Percentiles rank a stretch among this genome's conserved stretches.
Conservation (phyloP, 2,797 vertebrate species). For the Spizella passerina region DNA sequence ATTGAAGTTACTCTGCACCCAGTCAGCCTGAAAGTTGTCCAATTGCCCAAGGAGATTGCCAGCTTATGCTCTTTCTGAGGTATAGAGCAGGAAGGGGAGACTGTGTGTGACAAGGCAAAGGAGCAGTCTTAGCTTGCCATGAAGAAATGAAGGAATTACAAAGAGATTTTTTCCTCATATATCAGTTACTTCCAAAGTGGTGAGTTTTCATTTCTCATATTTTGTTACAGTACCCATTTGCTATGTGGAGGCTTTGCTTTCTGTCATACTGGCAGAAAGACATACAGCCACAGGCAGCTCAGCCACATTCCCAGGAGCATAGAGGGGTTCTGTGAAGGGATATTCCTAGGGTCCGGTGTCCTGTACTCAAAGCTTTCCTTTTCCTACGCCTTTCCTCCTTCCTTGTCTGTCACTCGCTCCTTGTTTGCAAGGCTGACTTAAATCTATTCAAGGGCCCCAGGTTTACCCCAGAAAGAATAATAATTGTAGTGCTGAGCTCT, state of each 20-base stretch:
- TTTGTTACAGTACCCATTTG: neutral
- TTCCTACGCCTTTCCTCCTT: neutral
- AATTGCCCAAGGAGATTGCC: neutral
- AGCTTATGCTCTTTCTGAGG: neutral
- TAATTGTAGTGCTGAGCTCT: conserved; percentile 32
- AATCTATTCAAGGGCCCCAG: neutral
- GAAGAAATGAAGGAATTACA: neutral
- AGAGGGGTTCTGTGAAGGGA: neutral
- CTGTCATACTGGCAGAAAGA: neutral
- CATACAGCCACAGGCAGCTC: neutral
- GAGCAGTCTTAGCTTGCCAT: neutral
- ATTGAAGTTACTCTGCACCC: neutral
- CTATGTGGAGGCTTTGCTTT: neutral
- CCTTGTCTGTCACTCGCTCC: neutral
- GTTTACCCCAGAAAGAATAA: neutral
- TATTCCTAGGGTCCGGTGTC: neutral
- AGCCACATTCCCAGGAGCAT: neutral
- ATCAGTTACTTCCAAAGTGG: neutral
- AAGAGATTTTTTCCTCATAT: neutral
- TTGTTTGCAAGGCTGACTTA: neutral
- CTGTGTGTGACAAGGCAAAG: neutral
- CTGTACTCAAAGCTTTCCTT: neutral
- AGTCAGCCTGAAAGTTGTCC: neutral
- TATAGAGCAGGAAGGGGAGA: neutral
- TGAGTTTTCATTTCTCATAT: neutral